Base-by-base conservation (phyloP, 2,113 vertebrate genomes). In the Mobula hypostoma region DNA sequence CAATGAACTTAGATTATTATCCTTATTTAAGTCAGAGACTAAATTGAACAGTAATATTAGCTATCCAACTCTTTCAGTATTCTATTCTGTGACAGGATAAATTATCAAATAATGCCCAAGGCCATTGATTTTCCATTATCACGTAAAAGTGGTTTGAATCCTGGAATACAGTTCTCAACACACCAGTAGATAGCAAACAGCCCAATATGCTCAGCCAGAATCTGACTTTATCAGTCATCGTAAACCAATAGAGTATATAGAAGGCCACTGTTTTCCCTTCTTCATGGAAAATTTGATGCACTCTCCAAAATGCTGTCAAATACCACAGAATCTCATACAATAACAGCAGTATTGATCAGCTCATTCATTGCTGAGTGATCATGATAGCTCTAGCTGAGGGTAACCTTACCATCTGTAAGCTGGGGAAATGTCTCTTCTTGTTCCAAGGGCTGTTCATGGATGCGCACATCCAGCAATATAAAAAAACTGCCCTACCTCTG, bases 101-200 rank as follows among this genome's bases (percentile, higher is more conserved):
- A 93, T 70, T 24, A 70, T 76, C 40, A 70, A 93, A 93, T 93
- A 48, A 93, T 93, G 24, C 56, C 24, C 36, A 93, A 79, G 77
- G 77, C 77, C 77, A 79, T 36, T 79, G 77, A 79, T 79, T 90
- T 68, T 90, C 61, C n/a, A 90, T 66, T 17, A 68, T 66, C 61
- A 66, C 5, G n/a, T 32, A 68, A 90, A 66, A 90, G 32, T 29
- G 5, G 61, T 32, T n/a, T 90, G 85, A 32, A 66, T 66, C 14
- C 85, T 66, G 61, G 61, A 90, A 90, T 66, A 63, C 29, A n/a
- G 66, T 32, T 90, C 61, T 36, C 61, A 66, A 66, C 66, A n/a
- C 85, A 68, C 12, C 85, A 90, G 61, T 17, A 79, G 32, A 32
- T 36, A 79, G n/a, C 77, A 15, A 79, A 79, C n/a, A 36, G 77